Evolutionary conservation across 2,888 invertebrate species (phyloP).

Genomic region (Mimumesa dahlbomi): DNA sequence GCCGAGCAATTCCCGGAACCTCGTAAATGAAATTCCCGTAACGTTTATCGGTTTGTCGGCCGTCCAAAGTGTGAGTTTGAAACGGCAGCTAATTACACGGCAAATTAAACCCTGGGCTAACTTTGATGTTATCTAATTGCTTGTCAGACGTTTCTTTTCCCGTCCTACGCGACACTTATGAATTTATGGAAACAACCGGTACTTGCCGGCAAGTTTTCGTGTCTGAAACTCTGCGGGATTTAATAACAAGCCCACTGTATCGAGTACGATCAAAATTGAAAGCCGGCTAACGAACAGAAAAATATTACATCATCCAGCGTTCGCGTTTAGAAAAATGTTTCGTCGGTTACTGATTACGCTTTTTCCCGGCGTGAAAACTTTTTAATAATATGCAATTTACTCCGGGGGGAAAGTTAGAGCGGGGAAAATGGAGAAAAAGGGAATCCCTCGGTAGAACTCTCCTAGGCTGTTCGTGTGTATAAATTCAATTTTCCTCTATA

Average conservation of each 20-base stretch:
- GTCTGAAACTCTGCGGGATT: too few species aligned
- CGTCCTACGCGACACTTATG: too few species aligned
- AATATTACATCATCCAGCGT: neutral
- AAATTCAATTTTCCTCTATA: neutral
- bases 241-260: too few species aligned
- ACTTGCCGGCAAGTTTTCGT: too few species aligned
- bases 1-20: neutral
- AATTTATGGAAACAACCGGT: too few species aligned
- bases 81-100: neutral
- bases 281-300: neutral
- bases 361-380: slow-evolving; percentile 19
- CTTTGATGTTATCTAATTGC: slow-evolving; percentile 4
- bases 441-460: slow-evolving; percentile 24
- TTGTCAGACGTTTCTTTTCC: too few species aligned
- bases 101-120: slow-evolving; percentile 7
- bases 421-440: neutral
- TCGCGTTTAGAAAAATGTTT: neutral
- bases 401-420: neutral
- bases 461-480: too few species aligned
- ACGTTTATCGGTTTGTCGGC: slow-evolving; percentile 1
- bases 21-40: slow-evolving; percentile 3
- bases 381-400: neutral
- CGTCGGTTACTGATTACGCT: slow-evolving; percentile 4
- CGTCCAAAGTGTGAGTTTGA: neutral
- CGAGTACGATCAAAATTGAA: too few species aligned